These are phyloP conservation scores for Nibea albiflora DNA, from an alignment of 2,113 vertebrate genomes.

Conservation along the genomic window DNA sequence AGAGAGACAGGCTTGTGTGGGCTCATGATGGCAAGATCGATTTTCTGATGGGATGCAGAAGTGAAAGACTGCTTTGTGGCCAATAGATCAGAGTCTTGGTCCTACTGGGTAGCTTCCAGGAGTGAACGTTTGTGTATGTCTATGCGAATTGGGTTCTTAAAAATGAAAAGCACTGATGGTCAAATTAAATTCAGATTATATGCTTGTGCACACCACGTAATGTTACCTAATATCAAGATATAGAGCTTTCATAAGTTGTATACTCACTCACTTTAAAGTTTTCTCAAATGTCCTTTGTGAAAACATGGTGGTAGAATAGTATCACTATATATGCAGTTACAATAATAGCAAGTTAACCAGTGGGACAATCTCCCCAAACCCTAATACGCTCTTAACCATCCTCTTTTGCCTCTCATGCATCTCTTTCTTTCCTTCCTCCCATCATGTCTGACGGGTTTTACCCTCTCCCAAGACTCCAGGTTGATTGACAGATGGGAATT, in stretches of 20 bases:
- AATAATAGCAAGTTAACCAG: slow-evolving; percentile 9
- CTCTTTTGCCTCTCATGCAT: slow-evolving; percentile 14
- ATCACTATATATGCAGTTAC: not conserved
- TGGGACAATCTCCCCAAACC: not conserved
- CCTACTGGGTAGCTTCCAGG: not conserved
- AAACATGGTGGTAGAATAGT: too few relatives aligned
- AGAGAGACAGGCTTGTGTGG: not conserved
- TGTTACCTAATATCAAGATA: not conserved
- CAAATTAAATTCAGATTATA: not conserved
- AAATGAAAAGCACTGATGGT: not conserved
- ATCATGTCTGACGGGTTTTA: slow-evolving; percentile 50
- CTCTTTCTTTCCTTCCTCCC: slow-evolving; percentile 1
- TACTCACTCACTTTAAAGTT: not conserved
- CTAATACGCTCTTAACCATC: not conserved
- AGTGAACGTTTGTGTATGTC: not conserved
- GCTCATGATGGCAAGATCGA: slow-evolving; percentile 18
- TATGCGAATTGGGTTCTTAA: not conserved
- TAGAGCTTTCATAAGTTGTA: not conserved
- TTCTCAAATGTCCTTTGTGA: not conserved
- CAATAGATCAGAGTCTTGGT: not conserved
- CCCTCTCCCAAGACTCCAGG: slow-evolving; percentile 55
- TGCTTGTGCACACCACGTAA: not conserved
- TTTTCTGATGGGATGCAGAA: not conserved
- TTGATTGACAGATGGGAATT: slow-evolving; percentile 82
- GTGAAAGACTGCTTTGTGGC: not conserved